Evolutionary conservation across 2,888 invertebrate genomes (phyloP), one percentile per base, ranked within the genome.

Genomic region (Mayetiola destructor): DNA sequence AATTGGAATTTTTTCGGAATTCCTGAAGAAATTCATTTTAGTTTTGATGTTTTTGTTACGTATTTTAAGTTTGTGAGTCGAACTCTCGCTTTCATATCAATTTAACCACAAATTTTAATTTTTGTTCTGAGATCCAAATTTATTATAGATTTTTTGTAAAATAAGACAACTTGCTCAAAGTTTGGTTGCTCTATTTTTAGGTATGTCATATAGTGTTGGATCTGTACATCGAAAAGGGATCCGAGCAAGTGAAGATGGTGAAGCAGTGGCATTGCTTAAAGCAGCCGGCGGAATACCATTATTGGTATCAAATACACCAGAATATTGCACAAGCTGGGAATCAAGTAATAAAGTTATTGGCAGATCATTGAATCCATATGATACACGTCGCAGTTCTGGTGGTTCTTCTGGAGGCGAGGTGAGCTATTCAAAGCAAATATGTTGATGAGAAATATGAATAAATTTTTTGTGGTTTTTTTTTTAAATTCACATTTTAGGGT

Each of bases 341-440:
- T 85, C 86, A 9, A 79, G 77, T 56, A 93, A 90, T 69, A 77
- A 82, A 56, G 74, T 90, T 1, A 80, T 82, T 5, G 56, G 56
- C n/a, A 74, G 80, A 37, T 86, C 90, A 0, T 77, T 76, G 61
- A 95, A 95, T 74, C 91, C 95, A 0, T 89, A 91, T 68, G 81
- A 89, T 66, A 75, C 80, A 1, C 76, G 76, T 0, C 76, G 82
- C 63, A 88, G 81, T 0, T 75, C 84, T 0, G 94, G 92, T 0
- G 94, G 94, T 3, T 93, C 92, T 30, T 91, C 91, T 1, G 93
- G 93, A 35, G 88, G 88, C 10, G 89, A 90, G 77, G 88, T 85
- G 65, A 63, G 70, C 60, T 39, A 32, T 53, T 29, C 16, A 48
- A 16, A n/a, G n/a, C n/a, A n/a, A 48, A 29, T 8, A 48, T 48